Base-by-base conservation (phyloP, 1,140 invertebrate species). In the Anoplolepis gracilipes region DNA sequence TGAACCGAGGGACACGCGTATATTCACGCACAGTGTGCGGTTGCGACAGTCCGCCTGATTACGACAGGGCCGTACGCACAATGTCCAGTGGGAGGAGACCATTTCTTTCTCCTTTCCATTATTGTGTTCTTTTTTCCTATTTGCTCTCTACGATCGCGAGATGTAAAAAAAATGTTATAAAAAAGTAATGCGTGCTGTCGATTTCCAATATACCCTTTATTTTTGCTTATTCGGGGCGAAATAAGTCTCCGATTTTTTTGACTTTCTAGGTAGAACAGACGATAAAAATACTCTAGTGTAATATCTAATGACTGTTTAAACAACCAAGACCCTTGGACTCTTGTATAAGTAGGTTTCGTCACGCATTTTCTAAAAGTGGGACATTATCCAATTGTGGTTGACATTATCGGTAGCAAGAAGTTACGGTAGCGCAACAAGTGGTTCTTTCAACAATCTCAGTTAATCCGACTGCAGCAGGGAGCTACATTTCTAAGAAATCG, bases 1-100 rank as follows among this genome's bases (percentile, higher is more conserved):
- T 87, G 70, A 75, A 64, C 33, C 72, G 64, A 70, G 72, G 70
- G 85, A 82, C 78, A 65, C 79, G 61, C 85, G 78, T 84, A 67
- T 78, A 67, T 78, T 61, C 82, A 69, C 46, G 84, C 84, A 62
- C 67, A 49, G 57, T n/a, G 46, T 65, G 65, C 73, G 59, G 22
- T 87, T 84, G 46, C 85, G 65, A 84, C 46, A 65, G 42, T 25
- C 42, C 33, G 53, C 13, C 69, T 75, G 39, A 49, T 86, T 87
- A 73, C 69, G 81, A 79, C 87, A 88, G 65, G 75, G 82, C 67
- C 39, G 64, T 53, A 85, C 1, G 55, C 22, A 53, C 19, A 19
- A 65, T 16, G 33, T 42, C 53, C 10, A 49, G 46, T 81, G 28
- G 67, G 42, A 57, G 73, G 25, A 65, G 19, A n/a, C 42, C 42